Base-by-base conservation (phyloP, 2,797 vertebrate species). In the Falco peregrinus region DNA sequence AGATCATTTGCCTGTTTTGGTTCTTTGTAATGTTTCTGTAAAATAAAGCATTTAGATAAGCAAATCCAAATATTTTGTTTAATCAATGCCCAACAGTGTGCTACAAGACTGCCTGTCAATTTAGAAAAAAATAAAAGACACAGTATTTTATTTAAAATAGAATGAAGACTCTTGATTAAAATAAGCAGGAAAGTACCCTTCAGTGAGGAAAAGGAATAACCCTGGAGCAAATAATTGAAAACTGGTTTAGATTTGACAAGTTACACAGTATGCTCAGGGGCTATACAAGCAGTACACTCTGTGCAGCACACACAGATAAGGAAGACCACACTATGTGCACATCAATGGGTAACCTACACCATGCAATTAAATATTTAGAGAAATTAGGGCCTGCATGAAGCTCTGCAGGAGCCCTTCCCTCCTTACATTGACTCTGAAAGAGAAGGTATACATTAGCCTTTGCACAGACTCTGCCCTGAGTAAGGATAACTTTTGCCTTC, bases 1-100 rank as follows among this genome's bases (percentile, higher is more conserved):
- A 74, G 48, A 80, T 61, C 64, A 65, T 74, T 26, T 85, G 60
- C 75, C 76, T 68, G n/a, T 0, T 83, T 53, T 39, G 13, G 57
- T 50, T 77, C 84, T 77, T 67, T 51, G 51, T 33, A 65, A 82
- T 22, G 43, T 64, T 80, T 74, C 54, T 43, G 7, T 25, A 29
- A 94, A 84, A 84, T 29, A 68, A 50, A 20, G 33, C 51, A 53
- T 24, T 84, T 43, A 35, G 17, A 85, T 67, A 92, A 86, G 79
- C 39, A 95, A 93, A 91, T 56, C 16, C 67, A 93, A 94, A 45
- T 84, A 90, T 76, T 94, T 81, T 57, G 57, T 69, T 84, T 73
- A 82, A 82, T 48, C 63, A 76, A 5, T 50, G 74, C 19, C 45
- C 53, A 50, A 50, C 54, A 56, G 48, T 2, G 18, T 67, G 47